Conservation (phyloP, 2,888 invertebrate genomes). For the Drosophila infuscata region DNA sequence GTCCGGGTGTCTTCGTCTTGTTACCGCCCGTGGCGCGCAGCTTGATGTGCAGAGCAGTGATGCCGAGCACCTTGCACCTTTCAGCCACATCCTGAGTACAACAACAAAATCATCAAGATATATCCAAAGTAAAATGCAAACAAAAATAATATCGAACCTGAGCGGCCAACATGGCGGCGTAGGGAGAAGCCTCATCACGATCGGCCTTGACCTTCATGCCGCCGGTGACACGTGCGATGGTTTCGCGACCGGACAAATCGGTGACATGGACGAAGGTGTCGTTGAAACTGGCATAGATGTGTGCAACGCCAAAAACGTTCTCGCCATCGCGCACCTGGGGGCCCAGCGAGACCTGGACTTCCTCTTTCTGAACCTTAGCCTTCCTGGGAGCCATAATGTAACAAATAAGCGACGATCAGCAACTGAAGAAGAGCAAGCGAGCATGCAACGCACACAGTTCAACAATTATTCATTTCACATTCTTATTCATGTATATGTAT, state of each 20-base stretch:
- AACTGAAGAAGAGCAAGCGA: conserved; percentile 32
- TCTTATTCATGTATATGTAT: not conserved
- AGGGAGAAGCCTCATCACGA: conserved; percentile 99
- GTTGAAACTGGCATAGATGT: conserved; percentile 99
- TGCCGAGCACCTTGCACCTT: conserved; percentile 98
- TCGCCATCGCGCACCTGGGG: conserved; percentile 99
- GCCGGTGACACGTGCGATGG: conserved; percentile 97
- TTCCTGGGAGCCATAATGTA: conserved; percentile 96
- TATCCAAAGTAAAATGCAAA: not conserved
- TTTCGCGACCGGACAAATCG: conserved; percentile 98
- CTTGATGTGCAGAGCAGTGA: conserved; percentile 99
- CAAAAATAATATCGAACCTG: conserved; percentile 88
- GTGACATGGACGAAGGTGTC: conserved; percentile 99
- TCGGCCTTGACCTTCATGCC: conserved; percentile 99
- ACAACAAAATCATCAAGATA: not conserved
- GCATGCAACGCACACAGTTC: conserved; percentile 33
- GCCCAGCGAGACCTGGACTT: conserved; percentile 97
- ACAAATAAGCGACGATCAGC: conserved; percentile 43
- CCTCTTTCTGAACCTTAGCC: conserved; percentile 98
- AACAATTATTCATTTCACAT: conserved; percentile 38
- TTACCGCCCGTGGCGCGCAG: conserved; percentile 99
- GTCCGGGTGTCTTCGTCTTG: conserved; percentile 99
- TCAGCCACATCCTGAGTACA: conserved; percentile 97
- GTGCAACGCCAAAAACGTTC: conserved; percentile 99
- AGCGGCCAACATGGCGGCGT: conserved; percentile 99